Percentiles rank a stretch among this genome's conserved stretches.
These are phyloP conservation scores for Aptenodytes patagonicus DNA, from an alignment of 2,113 vertebrate genomes.

Conservation along the genomic window DNA sequence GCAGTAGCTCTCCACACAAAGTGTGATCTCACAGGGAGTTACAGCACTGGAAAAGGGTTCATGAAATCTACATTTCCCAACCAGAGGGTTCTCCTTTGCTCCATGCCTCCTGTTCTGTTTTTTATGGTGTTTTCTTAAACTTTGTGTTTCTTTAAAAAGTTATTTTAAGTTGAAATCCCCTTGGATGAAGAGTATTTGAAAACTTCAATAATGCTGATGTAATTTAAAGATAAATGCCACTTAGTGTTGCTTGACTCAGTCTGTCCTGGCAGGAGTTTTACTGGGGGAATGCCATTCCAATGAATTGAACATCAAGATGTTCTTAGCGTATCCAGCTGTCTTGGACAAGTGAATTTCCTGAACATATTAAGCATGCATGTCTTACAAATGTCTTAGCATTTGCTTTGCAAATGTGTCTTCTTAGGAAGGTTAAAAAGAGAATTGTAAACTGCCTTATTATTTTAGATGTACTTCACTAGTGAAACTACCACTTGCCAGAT, in stretches of 20 bases:
- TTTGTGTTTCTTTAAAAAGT: background rate
- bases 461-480: background rate
- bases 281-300: background rate
- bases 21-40: background rate
- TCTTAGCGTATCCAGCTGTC: background rate
- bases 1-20: background rate
- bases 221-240: background rate
- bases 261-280: background rate
- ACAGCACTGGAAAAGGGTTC: background rate
- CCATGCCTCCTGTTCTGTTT: background rate
- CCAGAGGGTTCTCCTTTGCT: background rate
- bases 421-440: background rate
- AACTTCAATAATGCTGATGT: background rate
- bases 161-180: background rate
- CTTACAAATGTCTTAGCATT: background rate
- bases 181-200: background rate
- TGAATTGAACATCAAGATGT: background rate
- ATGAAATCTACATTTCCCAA: background rate
- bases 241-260: background rate
- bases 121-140: background rate
- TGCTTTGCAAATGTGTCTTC: background rate
- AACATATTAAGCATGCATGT: background rate
- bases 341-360: background rate
- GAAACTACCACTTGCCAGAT: background rate
- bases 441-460: background rate